A percentile compares a stretch with the other conserved stretches of the same genome.
Conservation (phyloP, 2,113 vertebrate species). For the Hippocampus zosterae region DNA sequence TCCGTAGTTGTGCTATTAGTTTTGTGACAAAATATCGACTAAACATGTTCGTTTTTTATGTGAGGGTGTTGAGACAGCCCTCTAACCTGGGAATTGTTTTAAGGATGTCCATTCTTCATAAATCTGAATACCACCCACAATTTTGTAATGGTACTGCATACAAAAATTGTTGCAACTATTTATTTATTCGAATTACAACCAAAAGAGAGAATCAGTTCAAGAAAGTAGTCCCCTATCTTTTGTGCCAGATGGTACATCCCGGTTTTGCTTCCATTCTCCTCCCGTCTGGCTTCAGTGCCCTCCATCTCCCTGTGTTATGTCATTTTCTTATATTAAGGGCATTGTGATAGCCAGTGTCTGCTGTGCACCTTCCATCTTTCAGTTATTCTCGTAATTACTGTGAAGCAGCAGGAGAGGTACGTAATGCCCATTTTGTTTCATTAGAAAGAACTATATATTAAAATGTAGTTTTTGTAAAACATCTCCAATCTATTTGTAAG, state of each 20-base stretch:
- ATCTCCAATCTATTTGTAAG: slow-evolving; percentile 13
- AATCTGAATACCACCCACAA: neutral
- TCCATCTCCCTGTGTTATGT: slow-evolving; percentile 60
- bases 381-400: slow-evolving; percentile 11
- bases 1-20: too few species aligned
- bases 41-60: neutral
- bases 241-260: slow-evolving; percentile 57
- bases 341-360: slow-evolving; percentile 32
- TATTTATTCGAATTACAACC: neutral
- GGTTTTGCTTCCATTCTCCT: slow-evolving; percentile 54
- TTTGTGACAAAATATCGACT: too few species aligned
- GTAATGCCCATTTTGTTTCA: slow-evolving; percentile 24
- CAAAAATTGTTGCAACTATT: neutral
- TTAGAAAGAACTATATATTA: slow-evolving; percentile 25
- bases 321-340: slow-evolving; percentile 54
- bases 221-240: slow-evolving; percentile 21
- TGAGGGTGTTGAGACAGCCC: neutral
- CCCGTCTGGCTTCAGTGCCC: slow-evolving; percentile 60
- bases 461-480: neutral
- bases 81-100: neutral
- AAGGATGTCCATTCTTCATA: neutral
- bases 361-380: slow-evolving; percentile 21
- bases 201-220: neutral
- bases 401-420: slow-evolving; percentile 46
- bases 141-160: neutral